phyloP scores from a whole-genome alignment of 2,888 invertebrate species.

The Ctenicera cuprea region DNA sequence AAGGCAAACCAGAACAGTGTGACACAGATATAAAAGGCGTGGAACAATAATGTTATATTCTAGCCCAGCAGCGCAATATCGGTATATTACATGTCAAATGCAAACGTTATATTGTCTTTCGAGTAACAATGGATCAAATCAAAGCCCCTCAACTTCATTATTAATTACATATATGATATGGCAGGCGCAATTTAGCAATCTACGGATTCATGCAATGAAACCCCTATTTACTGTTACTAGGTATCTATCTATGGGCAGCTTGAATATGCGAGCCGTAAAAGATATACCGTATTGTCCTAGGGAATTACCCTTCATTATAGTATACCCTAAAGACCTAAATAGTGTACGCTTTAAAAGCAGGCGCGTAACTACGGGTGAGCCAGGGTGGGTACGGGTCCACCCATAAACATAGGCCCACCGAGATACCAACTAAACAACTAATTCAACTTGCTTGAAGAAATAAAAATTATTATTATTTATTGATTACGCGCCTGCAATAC shows the following conservation, averaged over 20 bases:
- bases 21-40: conserved; percentile 41
- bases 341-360: too few species aligned
- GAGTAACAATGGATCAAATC: conserved; percentile 45
- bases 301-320: too few species aligned
- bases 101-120: conserved; percentile 50
- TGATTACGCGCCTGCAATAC: too few species aligned
- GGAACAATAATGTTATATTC: conserved; percentile 24
- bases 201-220: conserved; percentile 8
- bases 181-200: conserved; percentile 27
- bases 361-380: too few species aligned
- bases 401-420: too few species aligned
- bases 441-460: too few species aligned
- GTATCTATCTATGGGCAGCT: neutral
- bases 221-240: neutral
- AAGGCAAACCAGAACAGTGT: conserved; percentile 19
- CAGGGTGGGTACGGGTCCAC: too few species aligned
- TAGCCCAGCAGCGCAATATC: conserved; percentile 31
- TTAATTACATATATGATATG: conserved; percentile 39
- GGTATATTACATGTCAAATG: conserved; percentile 49
- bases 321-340: too few species aligned
- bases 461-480: too few species aligned
- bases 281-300: conserved; percentile 1
- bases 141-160: conserved; percentile 40
- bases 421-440: too few species aligned
- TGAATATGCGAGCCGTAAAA: conserved; percentile 13